These are phyloP conservation scores for Pachyramphus minor DNA, from an alignment of 2,113 vertebrate genomes.

Conservation along the genomic window DNA sequence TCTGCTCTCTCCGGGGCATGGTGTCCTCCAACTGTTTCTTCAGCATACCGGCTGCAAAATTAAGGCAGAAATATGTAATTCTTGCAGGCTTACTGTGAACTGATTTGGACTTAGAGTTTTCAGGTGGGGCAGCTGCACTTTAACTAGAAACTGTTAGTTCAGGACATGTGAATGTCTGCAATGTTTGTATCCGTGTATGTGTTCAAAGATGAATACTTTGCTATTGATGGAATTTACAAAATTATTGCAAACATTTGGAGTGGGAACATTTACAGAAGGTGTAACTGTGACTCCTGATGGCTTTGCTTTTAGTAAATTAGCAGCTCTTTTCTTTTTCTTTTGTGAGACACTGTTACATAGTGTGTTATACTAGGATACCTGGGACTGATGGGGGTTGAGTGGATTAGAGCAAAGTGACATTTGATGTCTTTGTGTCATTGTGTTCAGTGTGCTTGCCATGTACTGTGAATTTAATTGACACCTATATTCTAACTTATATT, in stretches of 20 bases:
- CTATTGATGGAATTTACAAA: background rate
- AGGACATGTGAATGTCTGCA: background rate
- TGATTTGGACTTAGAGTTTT: background rate
- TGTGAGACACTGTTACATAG: background rate
- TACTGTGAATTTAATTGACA: background rate
- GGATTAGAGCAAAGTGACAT: background rate
- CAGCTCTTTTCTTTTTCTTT: background rate
- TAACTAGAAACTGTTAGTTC: background rate
- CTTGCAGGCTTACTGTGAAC: background rate
- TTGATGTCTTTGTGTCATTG: background rate
- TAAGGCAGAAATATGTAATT: background rate
- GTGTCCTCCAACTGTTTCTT: background rate
- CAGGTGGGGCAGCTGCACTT: background rate
- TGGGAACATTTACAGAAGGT: background rate
- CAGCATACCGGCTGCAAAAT: background rate
- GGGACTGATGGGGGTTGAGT: background rate
- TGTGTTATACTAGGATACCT: background rate
- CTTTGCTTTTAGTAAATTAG: background rate
- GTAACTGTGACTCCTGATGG: background rate
- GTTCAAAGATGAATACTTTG: background rate
- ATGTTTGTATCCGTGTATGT: background rate
- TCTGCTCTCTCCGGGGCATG: background rate
- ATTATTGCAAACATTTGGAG: background rate
- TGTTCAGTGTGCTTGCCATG: background rate
- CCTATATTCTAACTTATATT: background rate